Evolutionary conservation across 2,888 invertebrate genomes (phyloP), one percentile per base, ranked within the genome.

Genomic region (Ashinkailepas kermadecensis): DNA sequence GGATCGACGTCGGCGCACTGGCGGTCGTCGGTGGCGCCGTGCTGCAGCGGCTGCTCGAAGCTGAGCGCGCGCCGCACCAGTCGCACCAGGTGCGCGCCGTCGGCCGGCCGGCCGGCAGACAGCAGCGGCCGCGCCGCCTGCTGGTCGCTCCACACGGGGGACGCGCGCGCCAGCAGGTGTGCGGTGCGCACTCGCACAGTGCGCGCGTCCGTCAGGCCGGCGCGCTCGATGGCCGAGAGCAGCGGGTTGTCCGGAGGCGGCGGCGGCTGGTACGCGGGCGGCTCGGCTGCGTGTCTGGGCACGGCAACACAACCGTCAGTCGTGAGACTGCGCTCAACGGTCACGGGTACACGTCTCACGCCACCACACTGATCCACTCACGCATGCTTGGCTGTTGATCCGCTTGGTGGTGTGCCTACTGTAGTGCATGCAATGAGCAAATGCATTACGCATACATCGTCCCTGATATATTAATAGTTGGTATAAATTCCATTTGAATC

Each of bases 21-120:
- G 54, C 18, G 21, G 54, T 23, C 54, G 39, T 21, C 74, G 21
- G 54, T 56, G 56, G 74, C 74, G 74, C 74, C 74, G 74, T 18
- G 74, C 70, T 13, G 70, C 39, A 56, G 74, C 74, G 74, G 56
- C 74, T 74, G 56, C 74, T 74, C 74, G 74, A 74, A 74, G 74
- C 74, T 74, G 74, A 74, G 74, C 54, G 74, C 74, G 56, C 74
- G 74, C 9, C 74, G 54, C 56, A 74, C 74, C 21, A 74, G 74
- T 12, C 56, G 21, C 74, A 56, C 54, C 54, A 74, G 74, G 10
- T 23, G 74, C 15, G 54, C 8, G 7, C 54, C 74, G 70, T 39
- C 67, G 70, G 70, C 70, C 25, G 70, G 39, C 54, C 74, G 74
- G 56, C 6, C 74, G 18, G 54, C 23, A 0, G 56, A 56, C 15